Evolutionary conservation across 2,888 invertebrate genomes (phyloP).

Genomic region (Corbicula japonica): DNA sequence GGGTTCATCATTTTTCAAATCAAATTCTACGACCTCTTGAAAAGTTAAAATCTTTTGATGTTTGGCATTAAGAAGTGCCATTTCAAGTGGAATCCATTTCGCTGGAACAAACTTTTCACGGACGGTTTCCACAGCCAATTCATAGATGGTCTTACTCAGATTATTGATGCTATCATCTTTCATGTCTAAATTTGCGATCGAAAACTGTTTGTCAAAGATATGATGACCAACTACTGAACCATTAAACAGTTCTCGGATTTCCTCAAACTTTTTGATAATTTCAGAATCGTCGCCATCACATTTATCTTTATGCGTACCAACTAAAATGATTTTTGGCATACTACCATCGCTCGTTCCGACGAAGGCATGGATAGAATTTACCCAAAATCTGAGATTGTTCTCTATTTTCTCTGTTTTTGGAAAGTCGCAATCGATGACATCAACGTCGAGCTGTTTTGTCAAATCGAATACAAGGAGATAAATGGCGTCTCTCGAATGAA

Average conservation of each 20-base stretch:
- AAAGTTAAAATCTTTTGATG: slow-evolving; percentile 14
- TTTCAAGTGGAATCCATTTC: slow-evolving; percentile 43
- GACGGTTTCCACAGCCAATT: neutral
- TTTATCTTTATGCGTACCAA: slow-evolving; percentile 46
- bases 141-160: neutral
- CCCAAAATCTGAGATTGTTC: slow-evolving; percentile 33
- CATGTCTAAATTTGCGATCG: neutral
- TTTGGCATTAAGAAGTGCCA: slow-evolving; percentile 1
- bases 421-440: slow-evolving; percentile 7
- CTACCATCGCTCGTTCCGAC: slow-evolving; percentile 29
- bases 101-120: slow-evolving; percentile 19
- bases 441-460: neutral
- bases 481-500: slow-evolving; percentile 37
- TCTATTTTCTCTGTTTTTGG: slow-evolving; percentile 1
- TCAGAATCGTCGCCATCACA: slow-evolving; percentile 17
- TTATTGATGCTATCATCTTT: neutral
- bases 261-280: slow-evolving; percentile 21
- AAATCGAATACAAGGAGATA: slow-evolving; percentile 25
- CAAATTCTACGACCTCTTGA: slow-evolving; percentile 20
- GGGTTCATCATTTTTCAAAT: slow-evolving; percentile 1
- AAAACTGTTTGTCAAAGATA: slow-evolving; percentile 36
- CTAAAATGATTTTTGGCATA: slow-evolving; percentile 39
- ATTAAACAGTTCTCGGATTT: slow-evolving; percentile 26
- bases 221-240: slow-evolving; percentile 33
- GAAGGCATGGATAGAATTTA: slow-evolving; percentile 42